Base-by-base conservation (phyloP, 2,888 invertebrate species). In the Hyles lineata region DNA sequence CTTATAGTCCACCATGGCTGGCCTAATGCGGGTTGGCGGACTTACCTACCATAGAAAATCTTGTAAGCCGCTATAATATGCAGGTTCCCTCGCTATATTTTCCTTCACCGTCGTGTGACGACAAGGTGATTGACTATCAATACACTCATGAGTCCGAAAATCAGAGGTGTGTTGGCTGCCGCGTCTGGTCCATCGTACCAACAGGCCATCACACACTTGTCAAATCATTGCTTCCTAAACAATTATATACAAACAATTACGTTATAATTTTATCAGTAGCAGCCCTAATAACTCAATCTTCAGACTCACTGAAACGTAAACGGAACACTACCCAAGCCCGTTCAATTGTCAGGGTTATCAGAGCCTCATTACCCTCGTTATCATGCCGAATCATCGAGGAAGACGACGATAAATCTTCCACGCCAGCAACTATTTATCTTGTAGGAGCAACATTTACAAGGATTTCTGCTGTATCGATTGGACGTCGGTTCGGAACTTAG, bases 331-430 rank as follows among this genome's bases (percentile, higher is more conserved):
- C 15, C 67, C 23, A 50, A 67, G 23, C 43, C 23, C 50, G 43
- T 67, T 50, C 55, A 55, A 55, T 55, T 55, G 19, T 55, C 67
- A 50, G 50, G 67, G 50, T 43, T 67, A 25, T 67, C 67, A 50
- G 15, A 58, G 61, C 29, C 62, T 73, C 61, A 73, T 73, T 73
- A 73, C 70, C 61, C 79, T 79, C 80, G 82, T 86, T 87, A 88
- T 83, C 85, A 83, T 80, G 83, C 81, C 80, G 81, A 86, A 86
- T 90, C 89, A 90, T 89, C 81, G 75, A 85, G 87, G 88, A 88
- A 86, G 80, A 80, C 75, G 76, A 74, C 82, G 77, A 89, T 90
- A 89, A 90, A 90, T 90, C 89, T 88, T 83, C 79, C 76, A 81
- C 60, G 52, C 67, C 55, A 74, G 60, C 19, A 73, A 73, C 73